A percentile compares a stretch with the other conserved stretches of the same genome.
Evolutionary conservation across 2,888 invertebrate genomes (phyloP).

Genomic region (Caenorhabditis sp.): DNA sequence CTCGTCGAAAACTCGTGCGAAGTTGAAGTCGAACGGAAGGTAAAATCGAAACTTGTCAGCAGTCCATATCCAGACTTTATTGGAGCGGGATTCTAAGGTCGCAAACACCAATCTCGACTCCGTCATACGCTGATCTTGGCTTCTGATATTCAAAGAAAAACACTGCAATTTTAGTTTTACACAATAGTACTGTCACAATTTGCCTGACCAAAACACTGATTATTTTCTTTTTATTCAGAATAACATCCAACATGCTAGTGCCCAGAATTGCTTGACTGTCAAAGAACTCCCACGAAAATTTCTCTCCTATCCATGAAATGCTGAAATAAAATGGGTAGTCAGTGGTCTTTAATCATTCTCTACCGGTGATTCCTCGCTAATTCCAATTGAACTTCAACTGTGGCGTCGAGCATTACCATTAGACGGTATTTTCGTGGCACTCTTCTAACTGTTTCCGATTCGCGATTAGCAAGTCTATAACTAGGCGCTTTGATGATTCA

Average conservation of each 20-base stretch:
- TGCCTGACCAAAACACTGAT: slow-evolving; percentile 56
- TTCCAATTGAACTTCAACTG: slow-evolving; percentile 58
- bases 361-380: slow-evolving; percentile 59
- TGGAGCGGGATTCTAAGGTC: not conserved
- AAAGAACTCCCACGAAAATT: too few relatives aligned
- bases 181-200: too few relatives aligned
- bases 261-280: too few relatives aligned
- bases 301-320: too few relatives aligned
- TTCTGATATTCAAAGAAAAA: too few relatives aligned
- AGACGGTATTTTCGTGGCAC: slow-evolving; percentile 49
- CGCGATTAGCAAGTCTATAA: too few relatives aligned
- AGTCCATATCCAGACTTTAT: slow-evolving; percentile 78
- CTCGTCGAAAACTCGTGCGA: slow-evolving; percentile 80
- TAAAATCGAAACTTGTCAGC: slow-evolving; percentile 77
- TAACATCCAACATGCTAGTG: too few relatives aligned
- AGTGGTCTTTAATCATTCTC: too few relatives aligned
- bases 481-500: too few relatives aligned
- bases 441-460: not conserved
- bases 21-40: slow-evolving; percentile 80
- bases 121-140: slow-evolving; percentile 18
- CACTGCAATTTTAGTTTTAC: too few relatives aligned
- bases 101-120: slow-evolving; percentile 21
- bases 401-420: slow-evolving; percentile 18
- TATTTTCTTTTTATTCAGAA: slow-evolving; percentile 57
- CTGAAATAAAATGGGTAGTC: not conserved